Percentiles rank a stretch among this genome's conserved stretches.
These are phyloP conservation scores for Zaprionus gabonicus DNA, from an alignment of 1,140 invertebrate species.

Conservation along the genomic window DNA sequence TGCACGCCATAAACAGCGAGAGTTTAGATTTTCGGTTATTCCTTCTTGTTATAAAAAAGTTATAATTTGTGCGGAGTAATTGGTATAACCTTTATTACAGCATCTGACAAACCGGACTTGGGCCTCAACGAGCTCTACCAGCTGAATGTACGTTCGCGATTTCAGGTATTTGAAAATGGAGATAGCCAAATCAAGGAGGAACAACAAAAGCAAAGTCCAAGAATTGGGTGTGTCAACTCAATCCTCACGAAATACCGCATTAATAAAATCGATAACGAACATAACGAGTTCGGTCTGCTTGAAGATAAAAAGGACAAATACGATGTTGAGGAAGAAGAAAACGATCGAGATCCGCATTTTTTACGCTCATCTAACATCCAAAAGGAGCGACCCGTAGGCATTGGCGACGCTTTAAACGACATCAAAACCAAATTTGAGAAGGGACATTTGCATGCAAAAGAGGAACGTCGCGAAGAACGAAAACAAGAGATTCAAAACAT, in stretches of 20 bases:
- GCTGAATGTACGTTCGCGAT: constrained; percentile 93
- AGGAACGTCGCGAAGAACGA: constrained; percentile 91
- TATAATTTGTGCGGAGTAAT: background rate
- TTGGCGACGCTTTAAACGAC: constrained; percentile 92
- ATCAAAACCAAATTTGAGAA: constrained; percentile 92
- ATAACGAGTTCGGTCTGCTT: constrained; percentile 65
- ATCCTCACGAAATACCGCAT: constrained; percentile 60
- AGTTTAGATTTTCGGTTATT: background rate
- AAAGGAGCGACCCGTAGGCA: constrained; percentile 91
- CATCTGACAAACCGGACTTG: constrained; percentile 94
- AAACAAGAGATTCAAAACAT: constrained; percentile 95
- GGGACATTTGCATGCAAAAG: constrained; percentile 87
- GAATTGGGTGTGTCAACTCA: constrained; percentile 89
- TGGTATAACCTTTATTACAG: constrained; percentile 63
- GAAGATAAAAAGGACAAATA: background rate
- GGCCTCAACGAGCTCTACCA: constrained; percentile 93
- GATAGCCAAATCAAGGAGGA: constrained; percentile 69
- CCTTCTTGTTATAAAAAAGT: background rate
- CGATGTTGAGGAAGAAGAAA: constrained; percentile 68
- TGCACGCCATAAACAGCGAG: no score
- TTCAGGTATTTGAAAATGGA: constrained; percentile 92
- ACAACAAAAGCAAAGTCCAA: constrained; percentile 17
- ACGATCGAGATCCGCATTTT: constrained; percentile 84
- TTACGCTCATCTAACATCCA: constrained; percentile 83
- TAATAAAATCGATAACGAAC: constrained; percentile 64